Evolutionary conservation across 2,113 vertebrate genomes (phyloP), one percentile per base, ranked within the genome.

Genomic region (Vicugna pacos): DNA sequence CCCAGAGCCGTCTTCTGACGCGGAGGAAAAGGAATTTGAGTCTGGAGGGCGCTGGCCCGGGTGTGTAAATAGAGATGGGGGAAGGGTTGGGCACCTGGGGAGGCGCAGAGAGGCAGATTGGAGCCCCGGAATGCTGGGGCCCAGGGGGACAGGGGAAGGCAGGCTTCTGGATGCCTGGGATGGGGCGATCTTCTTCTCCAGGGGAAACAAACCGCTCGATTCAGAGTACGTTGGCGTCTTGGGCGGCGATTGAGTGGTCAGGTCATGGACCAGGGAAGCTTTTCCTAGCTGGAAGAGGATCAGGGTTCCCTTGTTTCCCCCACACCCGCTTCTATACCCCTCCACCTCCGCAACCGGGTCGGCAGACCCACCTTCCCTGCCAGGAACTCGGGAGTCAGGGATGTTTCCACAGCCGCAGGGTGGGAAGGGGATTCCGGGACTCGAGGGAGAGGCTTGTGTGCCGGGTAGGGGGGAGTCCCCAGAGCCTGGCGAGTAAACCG

Each of bases 161-260:
- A 32, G 6, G n/a, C 35, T 88, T 77, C 85, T 73, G 89, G 75
- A 80, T 85, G 83, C 54, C 69, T 84, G 70, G 70, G 12, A 85
- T 73, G 69, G 76, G 87, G 72, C 26, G 62, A 46, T 56, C 64
- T 96, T 60, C 72, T 46, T 85, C 80, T 73, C 83, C 58, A 30
- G 91, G 67, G 85, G 35, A 67, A 88, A 52, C 82, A 85, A 56
- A 85, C 54, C 93, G 85, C 95, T 82, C 26, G 76, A 92, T 92
- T 93, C 62, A 69, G 91, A 94, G 85, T 91, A 89, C 89, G 75
- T 35, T 94, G 85, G 89, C 58, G 69, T 95, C 82, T 95, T 79
- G 93, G 97, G 93, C 73, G 42, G 93, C 79, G 93, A 96, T 85
- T 82, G 95, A 93, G 93, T 69, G 85, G 83, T 89, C 92, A 94